Base-by-base conservation (phyloP, 2,797 vertebrate species). In the Paratrypauchen microcephalus region DNA sequence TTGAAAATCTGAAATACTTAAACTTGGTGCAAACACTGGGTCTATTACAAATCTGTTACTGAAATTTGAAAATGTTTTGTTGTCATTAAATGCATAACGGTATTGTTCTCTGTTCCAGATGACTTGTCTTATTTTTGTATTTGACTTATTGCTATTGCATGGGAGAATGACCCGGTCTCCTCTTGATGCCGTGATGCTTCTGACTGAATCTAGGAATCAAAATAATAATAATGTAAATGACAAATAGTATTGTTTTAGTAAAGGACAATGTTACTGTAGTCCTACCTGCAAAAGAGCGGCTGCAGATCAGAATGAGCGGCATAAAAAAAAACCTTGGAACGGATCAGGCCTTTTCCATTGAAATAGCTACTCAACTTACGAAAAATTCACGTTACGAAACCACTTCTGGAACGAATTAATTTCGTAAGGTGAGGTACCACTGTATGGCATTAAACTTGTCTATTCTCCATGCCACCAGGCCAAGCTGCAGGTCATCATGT, bases 21-120 rank as follows among this genome's bases (percentile, higher is more conserved):
- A n/a, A 2, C 15, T 24, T 39, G 16, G 11, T 18, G 32, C 32
- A 5, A 5, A 23, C 18, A 28, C 47, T 21, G 0, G 0, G 11
- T 80, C 45, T 69, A 80, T 68, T 39, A 0, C 69, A 45, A 82
- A 0, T 65, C 64, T 77, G 8, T 72, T 2, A 30, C 45, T 56
- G 3, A 80, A 72, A 69, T 85, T 83, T 47, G 69, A 78, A 55
- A 1, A 0, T 12, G 0, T 77, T 16, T 0, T 0, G 66, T 81
- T 76, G 2, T 11, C 0, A 0, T 0, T 2, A 0, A 0, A 12
- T 13, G 0, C 0, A 69, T 60, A 72, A 18, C 0, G 0, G 7
- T 1, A 60, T 30, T 5, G 63, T 5, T 0, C 66, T 45, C 70
- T 85, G 8, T 0, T 57, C 85, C 86, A 89, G 0, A 0, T 24